Evolutionary conservation across 2,113 vertebrate species (phyloP), one percentile per base, ranked within the genome.

Genomic region (Piprites chloris): DNA sequence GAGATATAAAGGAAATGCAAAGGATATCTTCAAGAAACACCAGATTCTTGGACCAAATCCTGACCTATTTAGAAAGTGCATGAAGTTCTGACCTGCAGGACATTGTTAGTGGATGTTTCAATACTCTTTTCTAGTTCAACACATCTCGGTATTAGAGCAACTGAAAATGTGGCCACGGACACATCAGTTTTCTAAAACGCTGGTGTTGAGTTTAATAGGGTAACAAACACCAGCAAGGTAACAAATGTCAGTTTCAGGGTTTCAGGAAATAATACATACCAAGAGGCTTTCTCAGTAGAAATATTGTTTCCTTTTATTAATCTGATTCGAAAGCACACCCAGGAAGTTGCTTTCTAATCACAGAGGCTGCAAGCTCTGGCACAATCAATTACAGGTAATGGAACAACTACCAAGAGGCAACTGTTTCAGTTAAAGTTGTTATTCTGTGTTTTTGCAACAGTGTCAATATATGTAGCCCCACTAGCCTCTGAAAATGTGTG

Each of bases 391-490:
- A 32, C 44, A 65, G 37, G 41, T 49, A 35, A 13, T 1, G 1
- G 5, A 61, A 72, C 9, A 2, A 22, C 53, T 41, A 42, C 32
- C 15, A 15, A 69, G 61, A 84, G 50, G 80, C 56, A 65, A 44
- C 61, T 9, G 32, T 41, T 88, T 26, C 14, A n/a, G 42, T 52
- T 58, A 18, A 37, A 76, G 82, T 35, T 5, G 6, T 79, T 83
- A 14, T 9, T 77, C 46, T 42, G 30, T 46, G 30, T 84, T 53
- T 69, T 39, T 61, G 50, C 58, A 82, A 41, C 5, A 0, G 30
- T 13, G 3, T 62, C 46, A 9, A 32, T 8, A 2, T 4, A 5
- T 0, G 4, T 9, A 59, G 62, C 74, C 81, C 9, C 1, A 1
- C 9, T 11, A 49, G 33, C 39, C 32, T 28, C 63, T 73, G 53